Conservation (phyloP, 2,888 invertebrate species). For the Brenthis hecate region DNA sequence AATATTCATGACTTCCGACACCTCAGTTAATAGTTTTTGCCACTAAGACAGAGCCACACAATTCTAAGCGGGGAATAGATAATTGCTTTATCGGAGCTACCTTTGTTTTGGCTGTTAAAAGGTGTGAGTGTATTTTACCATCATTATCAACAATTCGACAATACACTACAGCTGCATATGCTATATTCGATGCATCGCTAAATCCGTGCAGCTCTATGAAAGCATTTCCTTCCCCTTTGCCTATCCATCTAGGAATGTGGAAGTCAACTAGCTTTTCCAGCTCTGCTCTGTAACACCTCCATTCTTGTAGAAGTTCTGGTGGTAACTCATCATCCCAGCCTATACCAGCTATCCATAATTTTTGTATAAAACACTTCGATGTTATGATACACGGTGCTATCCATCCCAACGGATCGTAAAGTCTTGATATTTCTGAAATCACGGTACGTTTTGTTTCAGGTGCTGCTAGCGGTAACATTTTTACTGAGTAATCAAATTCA, state of each 20-base stretch:
- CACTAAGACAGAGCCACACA: no score
- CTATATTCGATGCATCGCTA: slow-evolving; percentile 29
- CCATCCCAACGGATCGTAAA: slow-evolving; percentile 40
- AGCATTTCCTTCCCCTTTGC: slow-evolving; percentile 3
- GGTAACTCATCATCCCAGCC: slow-evolving; percentile 31
- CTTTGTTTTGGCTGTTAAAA: no score
- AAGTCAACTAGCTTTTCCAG: slow-evolving; percentile 23
- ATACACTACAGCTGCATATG: no score
- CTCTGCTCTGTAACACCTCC: slow-evolving; percentile 36
- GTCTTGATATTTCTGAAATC: slow-evolving; percentile 33
- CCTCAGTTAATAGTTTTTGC: no score
- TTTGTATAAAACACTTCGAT: slow-evolving; percentile 31
- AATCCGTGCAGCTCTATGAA: slow-evolving; percentile 25
- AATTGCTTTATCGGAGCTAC: no score
- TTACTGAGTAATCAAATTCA: not conserved
- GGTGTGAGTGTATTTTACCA: no score
- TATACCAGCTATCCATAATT: slow-evolving; percentile 29
- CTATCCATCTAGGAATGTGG: slow-evolving; percentile 31
- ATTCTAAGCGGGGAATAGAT: no score
- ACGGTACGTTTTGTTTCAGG: no score
- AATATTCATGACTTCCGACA: no score
- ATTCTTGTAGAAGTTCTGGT: slow-evolving; percentile 26
- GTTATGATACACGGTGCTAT: slow-evolving; percentile 35
- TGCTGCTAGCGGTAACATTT: slow-evolving; percentile 8
- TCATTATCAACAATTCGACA: no score